Conservation (phyloP, 1,140 invertebrate genomes). For the Drosophila rufa region DNA sequence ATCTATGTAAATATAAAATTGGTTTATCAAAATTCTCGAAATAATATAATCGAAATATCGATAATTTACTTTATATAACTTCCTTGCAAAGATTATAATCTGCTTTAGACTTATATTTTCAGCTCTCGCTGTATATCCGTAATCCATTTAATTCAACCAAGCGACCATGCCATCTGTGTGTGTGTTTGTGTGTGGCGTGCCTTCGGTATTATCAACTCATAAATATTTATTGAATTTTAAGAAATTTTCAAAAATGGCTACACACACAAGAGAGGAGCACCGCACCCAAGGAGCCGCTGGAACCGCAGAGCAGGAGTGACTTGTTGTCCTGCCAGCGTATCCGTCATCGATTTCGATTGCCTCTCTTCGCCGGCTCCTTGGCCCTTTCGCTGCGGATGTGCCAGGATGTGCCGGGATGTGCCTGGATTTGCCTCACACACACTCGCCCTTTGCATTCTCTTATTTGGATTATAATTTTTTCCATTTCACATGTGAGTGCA, state of each 20-base stretch:
- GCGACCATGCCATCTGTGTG: constrained; percentile 58
- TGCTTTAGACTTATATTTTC: background rate
- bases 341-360: constrained; percentile 57
- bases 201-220: constrained; percentile 81
- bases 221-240: constrained; percentile 85
- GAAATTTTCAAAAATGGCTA: constrained; percentile 76
- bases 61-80: background rate
- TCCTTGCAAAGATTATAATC: too few relatives aligned
- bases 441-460: constrained; percentile 69
- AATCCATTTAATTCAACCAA: constrained; percentile 81
- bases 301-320: constrained; percentile 40
- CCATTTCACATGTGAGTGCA: constrained; percentile 84
- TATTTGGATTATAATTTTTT: constrained; percentile 84
- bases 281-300: constrained; percentile 4
- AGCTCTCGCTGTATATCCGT: constrained; percentile 48
- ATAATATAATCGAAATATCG: too few relatives aligned
- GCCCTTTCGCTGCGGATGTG: background rate
- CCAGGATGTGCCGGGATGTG: background rate
- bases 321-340: constrained; percentile 52
- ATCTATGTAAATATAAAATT: too few relatives aligned
- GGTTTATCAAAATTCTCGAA: too few relatives aligned
- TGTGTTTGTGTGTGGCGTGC: constrained; percentile 27
- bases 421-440: constrained; percentile 2
- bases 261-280: constrained; percentile 1
- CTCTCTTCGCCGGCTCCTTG: constrained; percentile 32